phyloP scores from a whole-genome alignment of 1,140 invertebrate genomes.

The Lordiphosa stackelbergi region DNA sequence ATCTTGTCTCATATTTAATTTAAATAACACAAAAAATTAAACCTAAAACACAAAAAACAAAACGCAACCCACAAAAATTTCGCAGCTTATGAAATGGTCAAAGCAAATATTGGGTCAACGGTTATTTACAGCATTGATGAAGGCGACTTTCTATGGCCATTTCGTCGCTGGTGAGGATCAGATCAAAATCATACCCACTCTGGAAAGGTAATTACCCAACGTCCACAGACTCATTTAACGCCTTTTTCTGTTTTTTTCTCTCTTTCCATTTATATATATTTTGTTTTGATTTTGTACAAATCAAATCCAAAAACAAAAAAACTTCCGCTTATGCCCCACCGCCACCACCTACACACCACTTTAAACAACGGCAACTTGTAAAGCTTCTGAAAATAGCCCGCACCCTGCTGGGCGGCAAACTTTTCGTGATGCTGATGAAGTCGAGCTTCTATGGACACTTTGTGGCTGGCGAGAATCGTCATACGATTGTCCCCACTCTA shows the following conservation, averaged over 20 bases:
- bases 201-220: slow-evolving; percentile 74
- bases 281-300: slow-evolving; percentile 7
- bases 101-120: slow-evolving; percentile 86
- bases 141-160: slow-evolving; percentile 95
- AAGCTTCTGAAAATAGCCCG: slow-evolving; percentile 93
- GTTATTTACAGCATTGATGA: slow-evolving; percentile 89
- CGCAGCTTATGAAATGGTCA: slow-evolving; percentile 90
- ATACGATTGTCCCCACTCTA: slow-evolving; percentile 89
- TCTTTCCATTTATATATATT: slow-evolving; percentile 29
- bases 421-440: slow-evolving; percentile 95
- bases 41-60: slow-evolving; percentile 19
- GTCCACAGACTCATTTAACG: slow-evolving; percentile 55
- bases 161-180: slow-evolving; percentile 91
- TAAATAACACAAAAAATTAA: not conserved
- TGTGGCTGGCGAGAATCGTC: slow-evolving; percentile 95
- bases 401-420: slow-evolving; percentile 87
- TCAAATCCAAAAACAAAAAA: slow-evolving; percentile 2
- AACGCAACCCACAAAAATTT: slow-evolving; percentile 41
- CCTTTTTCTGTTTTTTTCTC: slow-evolving; percentile 55
- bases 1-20: slow-evolving; percentile 4
- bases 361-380: slow-evolving; percentile 6
- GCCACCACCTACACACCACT: slow-evolving; percentile 3
- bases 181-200: slow-evolving; percentile 72
- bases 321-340: no score
- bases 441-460: slow-evolving; percentile 99